A percentile compares a stretch with the other conserved stretches of the same genome.
Evolutionary conservation across 1,140 invertebrate genomes (phyloP).

Genomic region (Eriocheir sinensis): DNA sequence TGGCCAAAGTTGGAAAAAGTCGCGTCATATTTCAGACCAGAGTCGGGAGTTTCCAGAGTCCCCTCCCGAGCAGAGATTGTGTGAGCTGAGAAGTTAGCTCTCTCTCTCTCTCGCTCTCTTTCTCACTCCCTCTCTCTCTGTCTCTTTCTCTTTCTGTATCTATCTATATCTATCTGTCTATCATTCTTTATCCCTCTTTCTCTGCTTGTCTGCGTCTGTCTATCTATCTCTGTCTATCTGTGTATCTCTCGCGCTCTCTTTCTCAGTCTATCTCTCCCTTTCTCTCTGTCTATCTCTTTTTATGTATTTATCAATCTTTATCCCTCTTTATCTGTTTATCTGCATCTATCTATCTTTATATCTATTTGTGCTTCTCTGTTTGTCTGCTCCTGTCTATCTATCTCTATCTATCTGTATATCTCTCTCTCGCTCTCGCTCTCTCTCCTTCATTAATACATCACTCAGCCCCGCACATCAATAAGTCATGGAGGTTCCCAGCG

Average conservation of each 20-base stretch:
- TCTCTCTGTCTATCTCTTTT: constrained; percentile 52
- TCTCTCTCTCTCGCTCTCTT: constrained; percentile 21
- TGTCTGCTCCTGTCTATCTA: neutral
- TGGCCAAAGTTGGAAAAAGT: constrained; percentile 75
- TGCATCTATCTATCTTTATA: neutral
- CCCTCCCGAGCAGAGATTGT: constrained; percentile 47
- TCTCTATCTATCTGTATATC: constrained; percentile 39
- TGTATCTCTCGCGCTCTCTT: neutral
- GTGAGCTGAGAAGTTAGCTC: constrained; percentile 34
- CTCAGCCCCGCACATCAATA: neutral
- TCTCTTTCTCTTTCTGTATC: too few relatives aligned
- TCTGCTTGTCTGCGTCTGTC: neutral
- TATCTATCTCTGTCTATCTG: constrained; percentile 46
- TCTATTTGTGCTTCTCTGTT: neutral
- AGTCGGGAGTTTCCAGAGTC: constrained; percentile 62
- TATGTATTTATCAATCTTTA: neutral
- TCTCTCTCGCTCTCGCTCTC: neutral
- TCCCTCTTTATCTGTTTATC: neutral
- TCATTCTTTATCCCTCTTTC: neutral
- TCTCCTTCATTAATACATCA: constrained; percentile 27
- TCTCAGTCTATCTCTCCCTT: constrained; percentile 25
- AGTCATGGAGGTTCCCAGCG: neutral
- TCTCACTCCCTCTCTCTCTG: constrained; percentile 34
- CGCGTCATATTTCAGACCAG: constrained; percentile 70
- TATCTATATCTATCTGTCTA: neutral